phyloP scores from a whole-genome alignment of 2,797 vertebrate genomes.

The Paratrypauchen microcephalus region DNA sequence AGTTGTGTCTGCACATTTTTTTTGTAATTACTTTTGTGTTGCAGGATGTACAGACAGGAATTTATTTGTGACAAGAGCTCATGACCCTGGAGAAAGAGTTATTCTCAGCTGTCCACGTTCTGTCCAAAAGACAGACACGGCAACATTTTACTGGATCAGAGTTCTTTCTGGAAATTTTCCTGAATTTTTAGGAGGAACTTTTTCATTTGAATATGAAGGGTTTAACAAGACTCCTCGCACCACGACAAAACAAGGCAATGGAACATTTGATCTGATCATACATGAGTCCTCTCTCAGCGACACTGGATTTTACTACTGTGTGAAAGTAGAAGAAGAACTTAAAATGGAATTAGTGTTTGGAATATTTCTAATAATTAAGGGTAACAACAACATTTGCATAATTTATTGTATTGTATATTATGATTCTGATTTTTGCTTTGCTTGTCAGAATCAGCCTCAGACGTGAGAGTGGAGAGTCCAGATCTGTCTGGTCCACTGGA shows the following conservation, averaged over 20 bases:
- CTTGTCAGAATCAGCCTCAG: background rate
- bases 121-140: too few relatives aligned
- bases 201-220: background rate
- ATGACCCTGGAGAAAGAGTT: background rate
- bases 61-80: background rate
- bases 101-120: background rate
- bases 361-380: conserved; percentile 28
- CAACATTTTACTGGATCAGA: background rate
- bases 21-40: background rate
- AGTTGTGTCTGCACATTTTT: background rate
- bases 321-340: background rate
- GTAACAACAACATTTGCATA: conserved; percentile 10
- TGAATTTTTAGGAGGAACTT: conserved; percentile 6
- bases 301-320: conserved; percentile 43
- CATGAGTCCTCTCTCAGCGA: conserved; percentile 1
- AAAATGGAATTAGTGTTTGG: background rate
- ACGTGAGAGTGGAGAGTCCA: too few relatives aligned
- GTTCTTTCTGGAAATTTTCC: background rate
- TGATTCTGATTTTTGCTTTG: too few relatives aligned
- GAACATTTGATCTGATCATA: conserved; percentile 24
- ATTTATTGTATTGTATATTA: background rate
- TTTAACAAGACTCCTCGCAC: background rate
- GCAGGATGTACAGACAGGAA: background rate
- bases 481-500: too few relatives aligned
- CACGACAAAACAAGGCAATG: background rate